Base-by-base conservation (phyloP, 2,888 invertebrate species). In the Elgonia sp. region DNA sequence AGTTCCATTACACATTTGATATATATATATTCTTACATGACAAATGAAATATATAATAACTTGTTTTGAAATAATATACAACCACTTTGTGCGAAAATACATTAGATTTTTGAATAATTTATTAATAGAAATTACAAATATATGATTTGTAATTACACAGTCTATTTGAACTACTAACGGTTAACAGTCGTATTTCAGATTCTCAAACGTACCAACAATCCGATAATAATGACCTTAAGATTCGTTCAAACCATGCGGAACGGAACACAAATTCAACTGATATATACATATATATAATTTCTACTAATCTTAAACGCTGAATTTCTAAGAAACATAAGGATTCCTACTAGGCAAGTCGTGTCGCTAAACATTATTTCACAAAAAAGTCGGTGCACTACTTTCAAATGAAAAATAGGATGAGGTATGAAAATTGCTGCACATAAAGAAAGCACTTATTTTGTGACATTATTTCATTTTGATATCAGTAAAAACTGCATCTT, bases 231-330 rank as follows among this genome's bases (percentile, higher is more conserved):
- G 79, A 80, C 69, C 69, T 69, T 80, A 40, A 55, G 37, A 46
- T 69, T 69, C 57, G n/a, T 69, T 21, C 79, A 80, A 80, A n/a
- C 67, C 79, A 67, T 42, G 79, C 79, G 69, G 57, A 80, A 69
- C 79, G 79, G 46, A 69, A 79, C 67, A 46, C 10, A 21, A 80
- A 20, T 42, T n/a, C 60, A n/a, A 21, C 37, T 7, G 46, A 57
- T 21, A 55, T 37, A 80, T 21, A 57, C n/a, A n/a, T n/a, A n/a
- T n/a, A 63, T 46, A 29, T 12, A 57, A 80, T 69, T 67, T 55
- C 18, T 65, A 65, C 50, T 37, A 55, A 77, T 63, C 53, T 29
- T 21, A 63, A 62, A 76, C n/a, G n/a, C n/a, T 55, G 20, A 55
- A 55, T 20, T 20, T 18, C 10, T 16, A 53, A 16, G 16, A 16